Evolutionary conservation across 2,797 vertebrate genomes (phyloP), one percentile per base, ranked within the genome.

Genomic region (Adrianichthys oophorus): DNA sequence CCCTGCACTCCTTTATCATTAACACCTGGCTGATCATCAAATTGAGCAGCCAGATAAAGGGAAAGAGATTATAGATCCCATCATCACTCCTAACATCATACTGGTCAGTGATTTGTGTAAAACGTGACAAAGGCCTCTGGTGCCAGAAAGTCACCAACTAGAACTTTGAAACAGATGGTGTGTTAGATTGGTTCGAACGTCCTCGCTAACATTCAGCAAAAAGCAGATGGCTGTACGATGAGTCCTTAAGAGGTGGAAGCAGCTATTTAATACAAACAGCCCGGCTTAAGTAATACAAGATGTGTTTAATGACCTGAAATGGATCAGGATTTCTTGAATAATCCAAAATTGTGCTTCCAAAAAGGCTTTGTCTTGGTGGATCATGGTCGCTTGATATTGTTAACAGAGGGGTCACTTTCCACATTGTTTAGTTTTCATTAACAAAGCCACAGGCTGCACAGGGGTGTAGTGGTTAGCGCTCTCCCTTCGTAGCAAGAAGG

Each of bases 1-100:
- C 68, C 67, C 54, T 59, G 32, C 83, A 77, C 75, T 88, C 84
- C 75, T 86, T 90, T 88, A 90, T 88, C 87, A 90, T 88, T 89
- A 92, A 87, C 80, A 86, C 84, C 85, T 87, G 80, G 75, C 75
- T 62, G 49, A 61, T 85, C 82, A 79, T 87, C 87, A 80, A 51
- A 62, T 32, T 61, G 74, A 64, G 81, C 62, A 73, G 68, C 78
- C 72, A 84, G 76, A 88, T 83, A 79, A 88, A 83, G 73, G 74
- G 56, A 63, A 59, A 48, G 43, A 55, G 55, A 86, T 85, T 84
- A 89, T 75, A 52, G 80, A 88, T 85, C 82, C 66, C 50, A 64
- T 72, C 71, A 68, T 66, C 72, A 63, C 59, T 72, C 71, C 53
- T 70, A 68, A 56, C 54, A 65, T 74, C 65, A 56, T 50, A 64